phyloP scores from a whole-genome alignment of 2,888 invertebrate genomes.

The Tuberolachnus salignus region DNA sequence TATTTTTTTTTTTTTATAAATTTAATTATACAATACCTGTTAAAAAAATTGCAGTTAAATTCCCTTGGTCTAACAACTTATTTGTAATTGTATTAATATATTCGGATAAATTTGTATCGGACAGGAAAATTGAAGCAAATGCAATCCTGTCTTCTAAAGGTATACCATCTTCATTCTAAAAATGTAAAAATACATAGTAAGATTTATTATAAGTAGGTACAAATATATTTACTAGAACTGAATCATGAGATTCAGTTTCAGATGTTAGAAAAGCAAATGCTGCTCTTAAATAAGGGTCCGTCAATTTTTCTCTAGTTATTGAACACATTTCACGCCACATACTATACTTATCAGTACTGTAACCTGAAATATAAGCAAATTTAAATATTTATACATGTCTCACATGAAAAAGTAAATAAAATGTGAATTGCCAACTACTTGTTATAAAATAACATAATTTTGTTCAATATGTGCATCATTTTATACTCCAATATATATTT shows the following conservation, averaged over 20 bases:
- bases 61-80: constrained; percentile 76
- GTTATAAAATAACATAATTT: background rate
- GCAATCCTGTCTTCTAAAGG: constrained; percentile 86
- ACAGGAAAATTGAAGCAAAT: constrained; percentile 86
- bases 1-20: background rate
- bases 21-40: constrained; percentile 68
- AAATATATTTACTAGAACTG: constrained; percentile 71
- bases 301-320: constrained; percentile 75
- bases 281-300: constrained; percentile 89
- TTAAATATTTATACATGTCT: background rate
- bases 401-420: background rate
- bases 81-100: constrained; percentile 76
- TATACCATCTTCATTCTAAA: constrained; percentile 81
- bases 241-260: constrained; percentile 76
- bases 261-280: constrained; percentile 89
- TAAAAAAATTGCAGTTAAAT: constrained; percentile 82
- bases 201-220: background rate
- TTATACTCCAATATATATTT: too few relatives aligned
- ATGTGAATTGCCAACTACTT: background rate
- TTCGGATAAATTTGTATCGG: constrained; percentile 79
- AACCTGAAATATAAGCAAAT: constrained; percentile 64
- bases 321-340: constrained; percentile 80
- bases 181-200: constrained; percentile 55
- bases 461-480: too few relatives aligned
- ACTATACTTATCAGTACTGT: constrained; percentile 80